phyloP scores from a whole-genome alignment of 2,888 invertebrate species.

The Lamproptera curius region DNA sequence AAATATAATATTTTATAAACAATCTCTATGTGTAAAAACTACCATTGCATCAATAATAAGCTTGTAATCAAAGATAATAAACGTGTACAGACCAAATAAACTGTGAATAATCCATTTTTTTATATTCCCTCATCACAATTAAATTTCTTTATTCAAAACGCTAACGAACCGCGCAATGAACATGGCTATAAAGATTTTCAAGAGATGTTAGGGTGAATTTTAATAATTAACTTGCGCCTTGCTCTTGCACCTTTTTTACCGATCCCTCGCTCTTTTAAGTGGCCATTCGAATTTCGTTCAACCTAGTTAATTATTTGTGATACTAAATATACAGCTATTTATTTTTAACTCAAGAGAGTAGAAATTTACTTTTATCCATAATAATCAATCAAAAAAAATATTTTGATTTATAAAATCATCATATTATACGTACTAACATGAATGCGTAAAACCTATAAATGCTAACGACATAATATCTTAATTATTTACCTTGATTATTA shows the following conservation, averaged over 20 bases:
- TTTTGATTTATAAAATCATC: too few relatives aligned
- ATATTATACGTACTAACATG: too few relatives aligned
- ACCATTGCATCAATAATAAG: background rate
- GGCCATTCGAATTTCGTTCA: conserved; percentile 31
- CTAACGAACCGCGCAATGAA: conserved; percentile 74
- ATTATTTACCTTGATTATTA: too few relatives aligned
- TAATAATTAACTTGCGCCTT: conserved; percentile 74
- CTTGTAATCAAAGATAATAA: background rate
- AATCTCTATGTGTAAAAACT: background rate
- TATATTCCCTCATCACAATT: background rate
- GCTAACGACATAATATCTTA: too few relatives aligned
- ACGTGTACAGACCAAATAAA: background rate
- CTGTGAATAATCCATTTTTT: background rate
- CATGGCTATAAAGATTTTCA: conserved; percentile 73
- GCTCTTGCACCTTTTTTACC: conserved; percentile 62
- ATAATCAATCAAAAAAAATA: too few relatives aligned
- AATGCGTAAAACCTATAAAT: too few relatives aligned
- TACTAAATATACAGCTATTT: too few relatives aligned
- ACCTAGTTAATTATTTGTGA: too few relatives aligned
- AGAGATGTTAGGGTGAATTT: conserved; percentile 73
- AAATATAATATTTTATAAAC: background rate
- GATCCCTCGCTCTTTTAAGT: conserved; percentile 58
- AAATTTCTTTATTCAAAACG: conserved; percentile 42
- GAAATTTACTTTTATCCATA: too few relatives aligned
- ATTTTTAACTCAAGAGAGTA: too few relatives aligned